phyloP scores from a whole-genome alignment of 2,113 vertebrate genomes.

The Xenopus borealis region DNA sequence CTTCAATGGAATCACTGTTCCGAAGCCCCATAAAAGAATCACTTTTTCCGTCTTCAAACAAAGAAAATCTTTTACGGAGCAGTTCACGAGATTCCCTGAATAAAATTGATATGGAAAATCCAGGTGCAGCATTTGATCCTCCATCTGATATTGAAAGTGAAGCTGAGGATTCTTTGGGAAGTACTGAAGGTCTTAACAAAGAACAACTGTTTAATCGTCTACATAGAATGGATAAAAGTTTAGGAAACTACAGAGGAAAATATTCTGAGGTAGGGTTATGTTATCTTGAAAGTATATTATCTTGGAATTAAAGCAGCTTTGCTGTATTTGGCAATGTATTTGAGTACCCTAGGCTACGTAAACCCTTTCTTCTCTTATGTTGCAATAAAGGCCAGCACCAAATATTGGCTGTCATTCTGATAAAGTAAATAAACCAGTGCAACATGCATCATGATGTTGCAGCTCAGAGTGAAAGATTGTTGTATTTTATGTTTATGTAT shows the following conservation, averaged over 20 bases:
- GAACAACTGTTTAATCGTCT: slow-evolving; percentile 82
- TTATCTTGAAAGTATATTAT: no score
- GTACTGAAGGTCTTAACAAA: slow-evolving; percentile 70
- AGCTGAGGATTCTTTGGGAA: slow-evolving; percentile 75
- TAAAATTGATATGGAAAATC: slow-evolving; percentile 66
- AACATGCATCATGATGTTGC: no score
- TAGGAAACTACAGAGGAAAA: slow-evolving; percentile 82
- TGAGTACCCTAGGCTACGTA: no score
- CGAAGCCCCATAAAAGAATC: slow-evolving; percentile 79
- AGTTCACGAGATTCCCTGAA: slow-evolving; percentile 87
- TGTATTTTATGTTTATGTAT: no score
- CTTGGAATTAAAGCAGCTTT: no score
- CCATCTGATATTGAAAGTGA: slow-evolving; percentile 92
- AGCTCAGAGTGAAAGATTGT: no score
- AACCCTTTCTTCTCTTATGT: no score
- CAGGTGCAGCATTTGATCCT: slow-evolving; percentile 70
- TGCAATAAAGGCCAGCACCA: no score
- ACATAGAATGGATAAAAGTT: slow-evolving; percentile 76
- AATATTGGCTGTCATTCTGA: no score
- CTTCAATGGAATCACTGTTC: slow-evolving; percentile 89
- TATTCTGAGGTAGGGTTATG: slow-evolving; percentile 80
- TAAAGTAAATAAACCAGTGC: no score
- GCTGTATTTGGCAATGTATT: no score
- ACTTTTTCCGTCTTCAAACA: slow-evolving; percentile 81
- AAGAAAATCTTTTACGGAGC: slow-evolving; percentile 80